These are phyloP conservation scores for Rhizomys pruinosus DNA, from an alignment of 2,113 vertebrate species.

Conservation along the genomic window DNA sequence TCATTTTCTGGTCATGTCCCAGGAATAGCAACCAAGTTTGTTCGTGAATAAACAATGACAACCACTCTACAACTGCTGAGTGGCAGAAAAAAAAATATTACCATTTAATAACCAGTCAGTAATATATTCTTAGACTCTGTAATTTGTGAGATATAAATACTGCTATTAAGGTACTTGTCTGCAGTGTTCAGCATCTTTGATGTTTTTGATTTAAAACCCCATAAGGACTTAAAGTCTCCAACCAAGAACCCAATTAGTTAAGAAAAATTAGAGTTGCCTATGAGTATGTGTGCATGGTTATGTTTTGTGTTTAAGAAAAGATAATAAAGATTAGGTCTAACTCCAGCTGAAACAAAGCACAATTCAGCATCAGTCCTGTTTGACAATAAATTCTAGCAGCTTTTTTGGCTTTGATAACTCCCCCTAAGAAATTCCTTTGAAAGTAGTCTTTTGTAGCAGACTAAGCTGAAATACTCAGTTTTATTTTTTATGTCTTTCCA, in stretches of 20 bases:
- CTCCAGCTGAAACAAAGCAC: not conserved
- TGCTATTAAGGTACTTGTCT: constrained; percentile 62
- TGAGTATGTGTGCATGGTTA: not conserved
- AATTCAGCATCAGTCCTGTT: constrained; percentile 54
- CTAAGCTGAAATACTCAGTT: constrained; percentile 41
- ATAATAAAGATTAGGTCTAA: constrained; percentile 53
- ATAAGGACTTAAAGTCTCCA: constrained; percentile 47
- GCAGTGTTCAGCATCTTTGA: constrained; percentile 35
- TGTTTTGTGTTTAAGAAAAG: constrained; percentile 43
- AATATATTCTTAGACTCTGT: constrained; percentile 55
- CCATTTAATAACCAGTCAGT: constrained; percentile 52
- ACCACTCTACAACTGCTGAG: not conserved
- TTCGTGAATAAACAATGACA: not conserved
- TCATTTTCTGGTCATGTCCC: not conserved
- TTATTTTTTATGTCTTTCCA: constrained; percentile 56
- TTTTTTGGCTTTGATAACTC: constrained; percentile 49
- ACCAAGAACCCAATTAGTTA: constrained; percentile 58
- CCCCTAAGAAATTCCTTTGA: constrained; percentile 64
- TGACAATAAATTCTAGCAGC: constrained; percentile 63
- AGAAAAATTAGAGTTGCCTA: constrained; percentile 48
- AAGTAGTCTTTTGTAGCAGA: constrained; percentile 23
- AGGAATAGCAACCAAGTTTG: constrained; percentile 1
- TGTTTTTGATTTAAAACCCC: constrained; percentile 58
- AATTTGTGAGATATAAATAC: constrained; percentile 64
- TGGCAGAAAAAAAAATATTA: too few relatives aligned